Percentiles rank a stretch among this genome's conserved stretches.
These are phyloP conservation scores for Spheniscus mendiculus DNA, from an alignment of 2,113 vertebrate genomes.

Conservation along the genomic window DNA sequence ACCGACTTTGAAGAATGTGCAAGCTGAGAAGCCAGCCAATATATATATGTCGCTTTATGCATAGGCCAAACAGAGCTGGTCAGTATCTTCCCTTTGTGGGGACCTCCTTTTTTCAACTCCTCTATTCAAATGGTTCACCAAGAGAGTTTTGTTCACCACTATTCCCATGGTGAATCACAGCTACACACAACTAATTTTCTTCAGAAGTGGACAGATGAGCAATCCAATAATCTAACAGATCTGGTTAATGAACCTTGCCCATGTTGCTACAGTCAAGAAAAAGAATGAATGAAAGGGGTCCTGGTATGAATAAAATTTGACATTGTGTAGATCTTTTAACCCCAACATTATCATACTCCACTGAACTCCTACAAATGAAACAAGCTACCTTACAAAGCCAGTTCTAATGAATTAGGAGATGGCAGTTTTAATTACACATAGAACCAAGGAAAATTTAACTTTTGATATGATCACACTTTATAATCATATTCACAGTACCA, in stretches of 20 bases:
- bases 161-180: neutral
- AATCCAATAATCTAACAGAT: neutral
- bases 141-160: neutral
- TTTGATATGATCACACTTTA: neutral
- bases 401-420: neutral
- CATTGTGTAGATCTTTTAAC: neutral
- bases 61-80: neutral
- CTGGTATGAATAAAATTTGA: neutral
- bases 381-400: neutral
- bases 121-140: neutral
- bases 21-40: neutral
- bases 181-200: neutral
- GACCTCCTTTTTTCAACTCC: neutral
- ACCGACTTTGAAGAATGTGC: neutral
- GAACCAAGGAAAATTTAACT: neutral
- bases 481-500: neutral
- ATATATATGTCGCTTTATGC: accelerated
- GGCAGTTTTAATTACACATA: neutral
- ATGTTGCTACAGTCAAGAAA: neutral
- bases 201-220: neutral
- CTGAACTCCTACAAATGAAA: neutral
- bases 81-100: neutral
- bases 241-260: neutral
- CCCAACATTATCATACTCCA: neutral
- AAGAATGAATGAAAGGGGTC: neutral